These are phyloP conservation scores for Hydropsyche tenuis DNA, from an alignment of 1,140 invertebrate species.

Conservation along the genomic window DNA sequence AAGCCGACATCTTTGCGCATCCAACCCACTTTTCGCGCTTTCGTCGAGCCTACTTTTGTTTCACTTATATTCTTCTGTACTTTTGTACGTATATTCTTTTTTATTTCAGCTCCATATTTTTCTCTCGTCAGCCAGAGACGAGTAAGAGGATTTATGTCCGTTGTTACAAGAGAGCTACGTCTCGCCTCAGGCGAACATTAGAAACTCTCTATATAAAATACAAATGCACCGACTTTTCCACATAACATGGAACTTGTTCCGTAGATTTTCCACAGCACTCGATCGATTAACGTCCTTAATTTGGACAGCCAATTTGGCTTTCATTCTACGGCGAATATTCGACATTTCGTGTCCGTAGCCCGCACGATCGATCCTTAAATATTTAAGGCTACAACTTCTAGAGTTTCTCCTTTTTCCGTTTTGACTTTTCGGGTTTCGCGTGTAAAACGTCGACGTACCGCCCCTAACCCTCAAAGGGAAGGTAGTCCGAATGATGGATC, in stretches of 20 bases:
- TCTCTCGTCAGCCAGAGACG: slow-evolving; percentile 10
- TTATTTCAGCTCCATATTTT: background rate
- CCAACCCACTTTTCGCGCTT: slow-evolving; percentile 19
- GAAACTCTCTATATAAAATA: too few species aligned
- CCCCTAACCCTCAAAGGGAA: background rate
- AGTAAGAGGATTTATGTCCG: slow-evolving; percentile 15
- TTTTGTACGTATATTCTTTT: slow-evolving; percentile 19
- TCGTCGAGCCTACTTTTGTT: slow-evolving; percentile 39
- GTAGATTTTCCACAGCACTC: too few species aligned
- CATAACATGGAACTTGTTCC: too few species aligned
- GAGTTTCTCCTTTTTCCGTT: slow-evolving; percentile 24
- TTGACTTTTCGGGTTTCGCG: slow-evolving; percentile 34
- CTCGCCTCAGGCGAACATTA: background rate
- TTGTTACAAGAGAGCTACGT: background rate
- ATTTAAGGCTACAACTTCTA: slow-evolving; percentile 48
- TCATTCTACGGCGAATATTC: background rate
- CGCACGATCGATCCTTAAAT: slow-evolving; percentile 34
- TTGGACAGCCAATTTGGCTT: too few species aligned
- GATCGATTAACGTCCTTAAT: too few species aligned
- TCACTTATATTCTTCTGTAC: slow-evolving; percentile 32
- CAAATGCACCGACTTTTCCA: too few species aligned
- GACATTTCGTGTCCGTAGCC: background rate
- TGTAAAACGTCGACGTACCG: slow-evolving; percentile 45
- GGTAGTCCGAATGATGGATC: slow-evolving; percentile 40
- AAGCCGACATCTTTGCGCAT: slow-evolving; percentile 8